Evolutionary conservation across 2,888 invertebrate genomes (phyloP), one percentile per base, ranked within the genome.

Genomic region (Caenorhabditis macrosperma): DNA sequence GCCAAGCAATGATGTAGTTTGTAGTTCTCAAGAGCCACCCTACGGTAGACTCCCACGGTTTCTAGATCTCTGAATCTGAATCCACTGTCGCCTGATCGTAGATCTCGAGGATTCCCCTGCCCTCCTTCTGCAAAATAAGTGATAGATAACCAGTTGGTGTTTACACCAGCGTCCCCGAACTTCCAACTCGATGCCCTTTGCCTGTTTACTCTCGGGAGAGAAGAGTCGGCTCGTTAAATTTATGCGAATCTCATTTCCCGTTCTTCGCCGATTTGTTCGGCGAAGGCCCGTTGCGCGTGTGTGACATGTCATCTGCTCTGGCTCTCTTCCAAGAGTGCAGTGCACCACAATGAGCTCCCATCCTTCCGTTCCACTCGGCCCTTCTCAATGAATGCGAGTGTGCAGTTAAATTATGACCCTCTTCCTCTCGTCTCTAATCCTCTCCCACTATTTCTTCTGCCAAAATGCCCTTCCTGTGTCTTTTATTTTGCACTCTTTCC

Each of bases 221-320:
- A 12, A 15, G 7, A 2, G 3, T 38, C 38, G 6, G 6, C 33
- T 9, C 2, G 5, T 46, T 46, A 46, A 22, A 46, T 46, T 46
- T 46, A 46, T 46, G 17, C 22, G 20, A 46, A 46, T 46, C 46
- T 50, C 50, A 22, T 50, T 20, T 50, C 50, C 50, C 20, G 17
- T 33, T 10, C 33, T 7, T 33, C 33, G 6, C 33, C 33, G 33
- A 33, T 33, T 33, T 12, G 12, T 9, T 38, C 38, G 41, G 41
- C 41, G 10, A 41, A 12, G 41, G 41, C 3, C 41, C 41, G 24
- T 24, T 48, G 22, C 22, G 22, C 24, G n/a, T 4, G 52, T 52
- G 52, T 52, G 52, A 52, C 28, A 52, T 52, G 54, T 66, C 66
- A 66, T 66, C 55, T 67, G 67, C 67, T 44, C 50, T 48, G 22